phyloP scores from a whole-genome alignment of 2,888 invertebrate genomes.

The Schrankia costaestrigalis region DNA sequence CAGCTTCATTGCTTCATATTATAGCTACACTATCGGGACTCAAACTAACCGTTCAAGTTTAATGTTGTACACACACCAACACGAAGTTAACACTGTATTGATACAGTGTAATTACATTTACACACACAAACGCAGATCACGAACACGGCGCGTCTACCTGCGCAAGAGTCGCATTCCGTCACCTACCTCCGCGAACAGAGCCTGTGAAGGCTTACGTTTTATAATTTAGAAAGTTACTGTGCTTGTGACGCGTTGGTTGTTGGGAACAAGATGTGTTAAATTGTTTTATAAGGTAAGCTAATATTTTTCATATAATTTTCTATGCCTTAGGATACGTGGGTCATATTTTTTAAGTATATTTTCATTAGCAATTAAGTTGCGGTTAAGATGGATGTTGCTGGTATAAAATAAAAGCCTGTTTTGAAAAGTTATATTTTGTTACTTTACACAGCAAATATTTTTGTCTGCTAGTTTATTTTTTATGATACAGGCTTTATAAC shows the following conservation, averaged over 20 bases:
- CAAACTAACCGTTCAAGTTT: neutral
- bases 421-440: too few relatives aligned
- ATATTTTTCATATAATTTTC: too few relatives aligned
- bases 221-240: conserved; percentile 66
- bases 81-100: conserved; percentile 33
- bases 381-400: conserved; percentile 8
- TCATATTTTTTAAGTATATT: neutral
- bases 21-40: conserved; percentile 13
- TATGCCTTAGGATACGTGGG: too few relatives aligned
- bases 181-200: conserved; percentile 64
- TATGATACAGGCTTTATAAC: too few relatives aligned
- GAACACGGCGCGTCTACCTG: conserved; percentile 59
- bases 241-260: conserved; percentile 39
- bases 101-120: conserved; percentile 54
- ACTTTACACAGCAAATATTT: too few relatives aligned
- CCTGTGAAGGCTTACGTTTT: conserved; percentile 60
- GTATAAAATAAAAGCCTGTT: too few relatives aligned
- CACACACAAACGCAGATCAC: conserved; percentile 46
- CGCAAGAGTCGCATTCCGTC: conserved; percentile 77
- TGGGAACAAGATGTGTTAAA: conserved; percentile 37
- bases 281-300: conserved; percentile 37
- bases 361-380: conserved; percentile 16
- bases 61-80: conserved; percentile 32
- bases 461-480: too few relatives aligned
- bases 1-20: conserved; percentile 18